Conservation (phyloP, 2,113 vertebrate species). For the Tragelaphus imberbis region DNA sequence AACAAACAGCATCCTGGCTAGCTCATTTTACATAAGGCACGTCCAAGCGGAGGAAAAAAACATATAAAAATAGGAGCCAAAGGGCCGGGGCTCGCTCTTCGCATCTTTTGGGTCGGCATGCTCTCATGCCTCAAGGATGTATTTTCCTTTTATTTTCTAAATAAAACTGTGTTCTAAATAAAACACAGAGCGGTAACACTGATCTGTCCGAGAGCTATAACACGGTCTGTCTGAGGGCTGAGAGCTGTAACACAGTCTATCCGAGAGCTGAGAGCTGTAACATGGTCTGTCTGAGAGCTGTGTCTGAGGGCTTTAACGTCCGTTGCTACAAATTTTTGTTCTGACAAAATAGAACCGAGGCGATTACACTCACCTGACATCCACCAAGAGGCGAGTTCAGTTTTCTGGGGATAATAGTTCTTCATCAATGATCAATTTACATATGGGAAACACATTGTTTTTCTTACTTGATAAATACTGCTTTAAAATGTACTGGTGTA, state of each 20-base stretch:
- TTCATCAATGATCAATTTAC: not conserved
- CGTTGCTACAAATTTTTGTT: not conserved
- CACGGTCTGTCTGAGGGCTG: too few species aligned
- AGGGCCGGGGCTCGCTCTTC: not conserved
- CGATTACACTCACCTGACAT: not conserved
- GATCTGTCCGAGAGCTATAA: not conserved
- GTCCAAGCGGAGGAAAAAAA: not conserved
- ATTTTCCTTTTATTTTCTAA: not conserved
- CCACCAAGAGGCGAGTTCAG: not conserved
- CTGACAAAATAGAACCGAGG: not conserved
- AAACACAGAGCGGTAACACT: not conserved
- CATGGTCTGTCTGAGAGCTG: not conserved
- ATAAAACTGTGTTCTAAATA: not conserved
- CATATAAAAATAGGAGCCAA: not conserved
- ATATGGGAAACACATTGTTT: not conserved
- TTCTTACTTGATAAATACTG: not conserved
- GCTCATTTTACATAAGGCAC: not conserved
- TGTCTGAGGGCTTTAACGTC: not conserved
- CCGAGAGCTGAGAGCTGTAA: not conserved
- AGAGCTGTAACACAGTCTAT: not conserved
- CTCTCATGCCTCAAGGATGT: not conserved
- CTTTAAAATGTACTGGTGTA: not conserved
- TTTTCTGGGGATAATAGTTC: not conserved
- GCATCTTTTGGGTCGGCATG: rapidly evolving
- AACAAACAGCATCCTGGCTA: not conserved